These are phyloP conservation scores for Prionailurus bengalensis DNA, from an alignment of 2,113 vertebrate genomes.

Conservation along the genomic window DNA sequence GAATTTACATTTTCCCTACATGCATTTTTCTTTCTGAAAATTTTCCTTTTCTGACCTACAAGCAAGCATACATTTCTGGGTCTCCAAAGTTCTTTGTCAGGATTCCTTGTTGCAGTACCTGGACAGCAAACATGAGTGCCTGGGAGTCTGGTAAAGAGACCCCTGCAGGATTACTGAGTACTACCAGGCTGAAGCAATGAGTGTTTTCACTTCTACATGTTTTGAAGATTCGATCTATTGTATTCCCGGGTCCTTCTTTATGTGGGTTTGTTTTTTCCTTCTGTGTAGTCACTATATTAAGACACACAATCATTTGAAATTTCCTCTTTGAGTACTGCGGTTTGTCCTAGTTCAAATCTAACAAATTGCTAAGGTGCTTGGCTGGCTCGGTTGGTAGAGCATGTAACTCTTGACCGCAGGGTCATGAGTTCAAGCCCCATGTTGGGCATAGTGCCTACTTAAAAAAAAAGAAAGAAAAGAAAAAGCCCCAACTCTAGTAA, in stretches of 20 bases:
- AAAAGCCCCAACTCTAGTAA: constrained; percentile 4
- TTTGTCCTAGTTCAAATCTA: constrained; percentile 53
- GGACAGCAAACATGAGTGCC: background rate
- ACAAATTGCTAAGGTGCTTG: constrained; percentile 62
- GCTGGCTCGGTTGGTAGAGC: no score
- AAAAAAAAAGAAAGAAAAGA: no score
- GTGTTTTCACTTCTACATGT: constrained; percentile 18
- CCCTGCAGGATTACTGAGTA: background rate
- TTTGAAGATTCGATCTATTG: constrained; percentile 48
- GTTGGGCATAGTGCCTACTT: no score
- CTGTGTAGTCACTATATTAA: constrained; percentile 34
- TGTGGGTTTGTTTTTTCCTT: background rate
- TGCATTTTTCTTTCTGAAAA: background rate
- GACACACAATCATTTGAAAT: background rate
- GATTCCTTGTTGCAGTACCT: background rate
- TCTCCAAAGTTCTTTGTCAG: background rate
- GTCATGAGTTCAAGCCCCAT: no score
- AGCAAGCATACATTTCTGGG: background rate
- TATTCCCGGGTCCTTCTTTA: constrained; percentile 33
- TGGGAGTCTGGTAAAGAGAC: background rate
- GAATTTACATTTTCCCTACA: background rate
- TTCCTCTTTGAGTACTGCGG: constrained; percentile 53
- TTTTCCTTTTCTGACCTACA: background rate
- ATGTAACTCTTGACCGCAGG: no score
- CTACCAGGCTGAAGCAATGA: background rate